phyloP scores from a whole-genome alignment of 2,113 vertebrate species.

The Hyaena hyaena region DNA sequence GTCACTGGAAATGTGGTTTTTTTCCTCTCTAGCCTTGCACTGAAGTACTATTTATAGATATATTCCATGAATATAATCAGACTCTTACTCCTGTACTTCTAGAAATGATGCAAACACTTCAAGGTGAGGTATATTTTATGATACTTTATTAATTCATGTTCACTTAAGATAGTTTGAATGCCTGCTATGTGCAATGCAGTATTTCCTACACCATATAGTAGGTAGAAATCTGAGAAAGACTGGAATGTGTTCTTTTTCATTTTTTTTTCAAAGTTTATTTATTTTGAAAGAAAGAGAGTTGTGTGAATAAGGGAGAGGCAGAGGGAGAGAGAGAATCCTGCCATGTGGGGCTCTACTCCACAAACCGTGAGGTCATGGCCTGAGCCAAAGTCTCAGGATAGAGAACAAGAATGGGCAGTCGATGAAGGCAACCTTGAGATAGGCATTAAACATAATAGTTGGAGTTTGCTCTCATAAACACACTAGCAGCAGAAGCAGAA shows the following conservation, averaged over 20 bases:
- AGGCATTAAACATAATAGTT: neutral
- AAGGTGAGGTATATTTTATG: constrained; percentile 88
- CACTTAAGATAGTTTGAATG: neutral
- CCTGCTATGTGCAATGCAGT: neutral
- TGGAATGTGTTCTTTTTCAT: neutral
- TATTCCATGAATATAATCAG: constrained; percentile 98
- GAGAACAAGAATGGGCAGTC: neutral
- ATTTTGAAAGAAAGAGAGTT: no score
- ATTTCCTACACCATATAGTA: neutral
- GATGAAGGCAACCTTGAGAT: neutral
- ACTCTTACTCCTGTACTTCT: constrained; percentile 95
- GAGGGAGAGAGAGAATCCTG: no score
- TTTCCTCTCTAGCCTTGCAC: constrained; percentile 92
- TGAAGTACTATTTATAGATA: constrained; percentile 98
- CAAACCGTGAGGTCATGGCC: no score
- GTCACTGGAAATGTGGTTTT: constrained; percentile 58
- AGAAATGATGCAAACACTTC: constrained; percentile 96
- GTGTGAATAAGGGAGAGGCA: no score
- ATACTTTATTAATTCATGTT: constrained; percentile 32
- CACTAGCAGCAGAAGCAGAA: neutral
- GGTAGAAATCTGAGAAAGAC: constrained; percentile 26
- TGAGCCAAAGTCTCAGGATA: neutral
- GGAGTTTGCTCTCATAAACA: neutral
- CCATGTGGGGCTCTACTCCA: no score
- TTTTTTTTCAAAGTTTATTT: no score